Percentiles rank a stretch among this genome's conserved stretches.
phyloP scores from a whole-genome alignment of 2,888 invertebrate genomes.

The Endomychus coccineus region DNA sequence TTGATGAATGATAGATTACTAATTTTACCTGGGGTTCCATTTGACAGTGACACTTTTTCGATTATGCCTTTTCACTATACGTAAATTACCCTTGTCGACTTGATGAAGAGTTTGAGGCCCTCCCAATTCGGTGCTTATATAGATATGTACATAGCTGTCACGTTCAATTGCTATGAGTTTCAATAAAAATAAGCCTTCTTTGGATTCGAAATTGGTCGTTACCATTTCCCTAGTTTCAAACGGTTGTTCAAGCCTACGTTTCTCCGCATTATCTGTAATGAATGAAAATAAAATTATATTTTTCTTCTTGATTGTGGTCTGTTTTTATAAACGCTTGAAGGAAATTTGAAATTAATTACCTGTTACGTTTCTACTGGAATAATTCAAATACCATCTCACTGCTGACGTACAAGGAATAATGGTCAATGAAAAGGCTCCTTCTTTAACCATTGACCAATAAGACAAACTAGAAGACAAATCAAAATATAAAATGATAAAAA shows the following conservation, averaged over 20 bases:
- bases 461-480: not conserved
- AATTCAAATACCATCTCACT: not conserved
- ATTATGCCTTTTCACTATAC: conserved; percentile 32
- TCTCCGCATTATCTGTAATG: not conserved
- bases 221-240: conserved; percentile 20
- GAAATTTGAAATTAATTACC: too few relatives aligned
- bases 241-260: too few relatives aligned
- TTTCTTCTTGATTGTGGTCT: too few relatives aligned
- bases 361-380: too few relatives aligned
- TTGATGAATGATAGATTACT: conserved; percentile 7
- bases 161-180: conserved; percentile 25
- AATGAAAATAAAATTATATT: not conserved
- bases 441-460: not conserved
- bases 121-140: conserved; percentile 38
- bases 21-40: conserved; percentile 42
- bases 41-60: conserved; percentile 33
- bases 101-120: conserved; percentile 35
- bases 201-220: conserved; percentile 22
- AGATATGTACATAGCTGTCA: conserved; percentile 36
- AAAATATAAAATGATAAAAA: too few relatives aligned
- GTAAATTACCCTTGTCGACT: conserved; percentile 25
- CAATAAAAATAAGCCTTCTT: conserved; percentile 24
- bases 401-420: not conserved
- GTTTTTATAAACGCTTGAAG: too few relatives aligned
- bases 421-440: not conserved